A percentile compares a stretch with the other conserved stretches of the same genome.
Evolutionary conservation across 2,797 vertebrate species (phyloP).

Genomic region (Alosa sapidissima): DNA sequence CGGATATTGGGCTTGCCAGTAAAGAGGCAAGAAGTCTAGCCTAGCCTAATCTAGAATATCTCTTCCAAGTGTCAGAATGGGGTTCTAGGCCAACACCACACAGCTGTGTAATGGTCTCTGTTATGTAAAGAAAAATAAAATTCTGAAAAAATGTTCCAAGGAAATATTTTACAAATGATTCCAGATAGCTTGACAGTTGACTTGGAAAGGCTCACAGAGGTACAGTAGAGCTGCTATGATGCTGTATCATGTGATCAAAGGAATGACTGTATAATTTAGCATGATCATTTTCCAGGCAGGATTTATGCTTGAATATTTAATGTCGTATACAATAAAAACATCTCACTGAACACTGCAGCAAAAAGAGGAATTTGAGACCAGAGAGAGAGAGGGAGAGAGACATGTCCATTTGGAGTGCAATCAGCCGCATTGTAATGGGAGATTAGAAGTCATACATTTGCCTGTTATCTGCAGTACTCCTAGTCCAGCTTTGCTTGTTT

Average conservation of each 20-base stretch:
- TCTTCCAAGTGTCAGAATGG: neutral
- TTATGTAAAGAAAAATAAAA: neutral
- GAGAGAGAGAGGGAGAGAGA: slow-evolving; percentile 35
- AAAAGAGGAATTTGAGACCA: slow-evolving; percentile 21
- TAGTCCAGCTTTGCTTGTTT: slow-evolving; percentile 67
- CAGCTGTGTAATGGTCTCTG: neutral
- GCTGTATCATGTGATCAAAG: neutral
- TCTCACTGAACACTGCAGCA: slow-evolving; percentile 17
- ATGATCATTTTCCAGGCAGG: slow-evolving; percentile 26
- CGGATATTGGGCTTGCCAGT: neutral
- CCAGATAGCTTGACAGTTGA: neutral
- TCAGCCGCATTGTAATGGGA: slow-evolving; percentile 61
- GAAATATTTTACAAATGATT: neutral
- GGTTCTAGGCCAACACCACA: neutral
- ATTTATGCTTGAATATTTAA: slow-evolving; percentile 37
- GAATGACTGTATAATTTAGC: slow-evolving; percentile 25
- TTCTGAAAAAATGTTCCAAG: neutral
- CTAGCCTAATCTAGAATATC: neutral
- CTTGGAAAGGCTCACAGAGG: neutral
- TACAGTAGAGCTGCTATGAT: neutral
- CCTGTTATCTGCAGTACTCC: slow-evolving; percentile 48
- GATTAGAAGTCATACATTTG: slow-evolving; percentile 64
- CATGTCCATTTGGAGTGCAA: slow-evolving; percentile 59
- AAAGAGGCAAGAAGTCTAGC: neutral
- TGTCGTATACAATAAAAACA: slow-evolving; percentile 35